Evolutionary conservation across 2,888 invertebrate genomes (phyloP), one percentile per base, ranked within the genome.

Genomic region (Syrphus vitripennis): DNA sequence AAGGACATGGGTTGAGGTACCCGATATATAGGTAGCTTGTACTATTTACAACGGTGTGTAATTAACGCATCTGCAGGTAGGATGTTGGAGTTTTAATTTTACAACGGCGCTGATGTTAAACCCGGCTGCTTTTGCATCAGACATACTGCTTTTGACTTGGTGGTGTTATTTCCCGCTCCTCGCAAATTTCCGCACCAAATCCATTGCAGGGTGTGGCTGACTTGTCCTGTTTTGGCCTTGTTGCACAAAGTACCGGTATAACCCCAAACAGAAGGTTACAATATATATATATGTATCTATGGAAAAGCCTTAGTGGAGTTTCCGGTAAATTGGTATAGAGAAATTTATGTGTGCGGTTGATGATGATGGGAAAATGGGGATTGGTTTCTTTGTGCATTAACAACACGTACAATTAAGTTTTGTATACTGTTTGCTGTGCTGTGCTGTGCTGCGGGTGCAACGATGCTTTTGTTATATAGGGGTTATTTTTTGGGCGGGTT

Each of bases 61-160:
- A 84, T 84, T 84, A 84, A 84, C 84, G 81, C 84, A 84, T 84
- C 71, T 80, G 76, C 76, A 71, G 76, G 76, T 67, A 59, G 76
- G 50, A 69, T 76, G 76, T 80, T 76, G 40, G 70, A 69, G 81
- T 72, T 81, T 76, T 81, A 61, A 77, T 81, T 77, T 77, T 45
- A 80, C 67, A 45, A 61, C 50, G 71, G 50, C 55, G 76, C 67
- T 69, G 59, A 74, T 83, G 75, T 84, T 78, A 53, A 50, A 34
- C 50, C 69, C 48, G 24, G 67, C 34, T 69, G 67, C 37, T 75
- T 34, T 63, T 55, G 61, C 29, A 34, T 34, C 34, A 71, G 53
- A 50, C 45, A 31, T 42, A 19, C 53, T 63, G 61, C 53, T 53
- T 71, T 81, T 63, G 42, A 72, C 40, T 71, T 34, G 16, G 19